phyloP scores from a whole-genome alignment of 2,888 invertebrate species.

The Papilio elwesi region DNA sequence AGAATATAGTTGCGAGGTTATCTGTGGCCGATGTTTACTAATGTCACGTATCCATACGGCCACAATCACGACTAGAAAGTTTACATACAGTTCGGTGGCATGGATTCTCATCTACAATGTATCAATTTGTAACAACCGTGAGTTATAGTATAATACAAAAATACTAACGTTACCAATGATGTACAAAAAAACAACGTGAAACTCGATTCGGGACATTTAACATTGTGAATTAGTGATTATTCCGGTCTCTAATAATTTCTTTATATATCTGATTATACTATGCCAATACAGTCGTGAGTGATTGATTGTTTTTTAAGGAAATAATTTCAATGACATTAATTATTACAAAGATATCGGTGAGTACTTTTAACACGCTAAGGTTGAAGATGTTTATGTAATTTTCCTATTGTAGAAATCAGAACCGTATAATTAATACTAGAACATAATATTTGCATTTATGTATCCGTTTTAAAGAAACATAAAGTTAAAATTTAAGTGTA shows the following conservation, averaged over 20 bases:
- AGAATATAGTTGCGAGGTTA: conserved; percentile 49
- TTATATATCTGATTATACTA: neutral
- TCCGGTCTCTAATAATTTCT: neutral
- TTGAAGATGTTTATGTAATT: neutral
- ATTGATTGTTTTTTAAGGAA: conserved; percentile 10
- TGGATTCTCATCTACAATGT: neutral
- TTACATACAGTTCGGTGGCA: conserved; percentile 5
- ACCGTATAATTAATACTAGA: neutral
- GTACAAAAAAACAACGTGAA: neutral
- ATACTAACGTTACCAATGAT: no score
- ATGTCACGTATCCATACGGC: conserved; percentile 37
- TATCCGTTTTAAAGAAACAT: neutral
- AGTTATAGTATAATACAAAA: neutral
- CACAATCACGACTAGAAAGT: conserved; percentile 30
- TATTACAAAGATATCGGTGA: conserved; percentile 1
- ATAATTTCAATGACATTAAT: conserved; percentile 6
- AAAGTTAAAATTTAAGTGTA: neutral
- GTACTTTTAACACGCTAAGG: conserved; percentile 22
- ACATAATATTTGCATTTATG: neutral
- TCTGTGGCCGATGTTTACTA: conserved; percentile 47
- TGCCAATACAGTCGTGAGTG: neutral
- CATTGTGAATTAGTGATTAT: neutral
- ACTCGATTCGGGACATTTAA: neutral
- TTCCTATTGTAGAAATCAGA: neutral
- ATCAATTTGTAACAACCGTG: neutral